Base-by-base conservation (phyloP, 2,888 invertebrate genomes). In the Lacanobia wlatinum region DNA sequence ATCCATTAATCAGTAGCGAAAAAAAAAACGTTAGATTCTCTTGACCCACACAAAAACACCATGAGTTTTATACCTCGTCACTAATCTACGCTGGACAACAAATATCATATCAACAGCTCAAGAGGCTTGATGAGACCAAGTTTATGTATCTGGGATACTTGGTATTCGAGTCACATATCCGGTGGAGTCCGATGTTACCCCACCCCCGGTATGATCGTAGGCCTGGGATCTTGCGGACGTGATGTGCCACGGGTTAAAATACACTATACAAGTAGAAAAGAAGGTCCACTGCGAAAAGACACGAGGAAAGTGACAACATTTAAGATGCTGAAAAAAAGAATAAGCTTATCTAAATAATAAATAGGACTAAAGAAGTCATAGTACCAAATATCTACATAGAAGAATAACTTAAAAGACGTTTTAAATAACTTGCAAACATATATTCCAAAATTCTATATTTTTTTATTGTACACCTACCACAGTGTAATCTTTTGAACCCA, bases 201-300 rank as follows among this genome's bases (percentile, higher is more conserved):
- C 78, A 68, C 78, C 76, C 80, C 70, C 56, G 76, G 83, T 74
- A 84, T 86, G 87, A 87, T 85, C 80, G 87, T 82, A 84, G 88
- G 83, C 84, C 70, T 76, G 77, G 83, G 84, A 83, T 85, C 83
- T 82, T 70, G 70, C 84, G 87, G 83, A 88, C 89, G 89, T 89
- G 90, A 88, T 73, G 71, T 77, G 79, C 85, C 73, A 63, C 66
- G 52, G 61, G 66, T 64, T 60, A 61, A 60, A 70, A 34, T 70
- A 58, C 58, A 61, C n/a, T 16, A 46, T 59, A 55, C 40, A 55
- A 58, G 12, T 38, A 1, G 5, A 5, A 12, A 14, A 68, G 82
- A 72, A 81, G 67, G 48, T 50, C 18, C 38, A 68, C 28, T 23
- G 18, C 3, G 23, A 50, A 40, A 21, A 21, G 4, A 4, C 12